These are phyloP conservation scores for Tetrax tetrax DNA, from an alignment of 2,113 vertebrate species.

Conservation along the genomic window DNA sequence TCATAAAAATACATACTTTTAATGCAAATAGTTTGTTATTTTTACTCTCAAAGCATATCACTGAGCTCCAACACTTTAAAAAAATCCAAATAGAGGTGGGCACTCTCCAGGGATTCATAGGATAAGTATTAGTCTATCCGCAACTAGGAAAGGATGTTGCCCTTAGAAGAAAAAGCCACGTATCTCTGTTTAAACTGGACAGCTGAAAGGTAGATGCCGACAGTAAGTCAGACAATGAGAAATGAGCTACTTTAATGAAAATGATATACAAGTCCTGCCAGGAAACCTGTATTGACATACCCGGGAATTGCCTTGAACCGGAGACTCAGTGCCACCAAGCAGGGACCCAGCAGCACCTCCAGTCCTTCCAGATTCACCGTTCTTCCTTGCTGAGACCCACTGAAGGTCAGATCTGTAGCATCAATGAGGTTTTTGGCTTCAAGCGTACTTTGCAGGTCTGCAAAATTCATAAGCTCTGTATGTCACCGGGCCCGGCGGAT, in stretches of 20 bases:
- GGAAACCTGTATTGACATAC: background rate
- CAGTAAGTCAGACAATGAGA: background rate
- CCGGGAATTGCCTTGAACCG: background rate
- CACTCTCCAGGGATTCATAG: background rate
- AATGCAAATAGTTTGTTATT: background rate
- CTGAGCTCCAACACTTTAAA: background rate
- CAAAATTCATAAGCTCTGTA: background rate
- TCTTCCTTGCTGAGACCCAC: background rate
- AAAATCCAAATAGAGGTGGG: background rate
- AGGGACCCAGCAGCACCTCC: background rate
- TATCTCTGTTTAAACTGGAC: background rate
- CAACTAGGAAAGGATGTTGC: background rate
- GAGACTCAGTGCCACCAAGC: accelerated
- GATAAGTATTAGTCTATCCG: background rate
- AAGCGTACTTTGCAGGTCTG: background rate
- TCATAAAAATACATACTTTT: background rate
- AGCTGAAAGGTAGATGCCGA: background rate
- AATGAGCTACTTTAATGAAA: background rate
- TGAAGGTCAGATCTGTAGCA: background rate
- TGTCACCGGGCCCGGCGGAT: too few species aligned
- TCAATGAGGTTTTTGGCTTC: background rate
- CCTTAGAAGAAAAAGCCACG: background rate
- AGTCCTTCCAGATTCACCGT: background rate
- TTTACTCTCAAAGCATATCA: background rate
- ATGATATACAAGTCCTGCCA: background rate